Base-by-base conservation (phyloP, 1,140 invertebrate genomes). In the Calosoma granatense region DNA sequence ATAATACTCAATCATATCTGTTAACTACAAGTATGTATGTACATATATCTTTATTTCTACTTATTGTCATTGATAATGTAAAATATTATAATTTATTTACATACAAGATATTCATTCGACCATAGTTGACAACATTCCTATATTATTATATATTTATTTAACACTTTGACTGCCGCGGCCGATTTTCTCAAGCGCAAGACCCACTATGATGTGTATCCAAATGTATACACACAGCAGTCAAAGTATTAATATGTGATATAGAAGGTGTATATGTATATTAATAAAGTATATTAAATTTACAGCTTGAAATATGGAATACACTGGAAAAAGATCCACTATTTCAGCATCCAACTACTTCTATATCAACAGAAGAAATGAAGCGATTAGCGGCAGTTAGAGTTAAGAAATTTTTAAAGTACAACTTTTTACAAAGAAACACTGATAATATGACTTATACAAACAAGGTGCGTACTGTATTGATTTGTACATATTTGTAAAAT, bases 241-340 rank as follows among this genome's bases (percentile, higher is more conserved):
- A 55, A 41, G n/a, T 55, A n/a, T 17, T 23, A 36, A 20, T 22
- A 17, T 30, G 14, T 19, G 17, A 53, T 14, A 17, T 39, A 15
- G 19, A n/a, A 51, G 20, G 1, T 17, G 47, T 19, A 51, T 43
- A 12, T 14, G 47, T 54, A 47, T 20, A 51, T 43, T 14, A 1
- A 36, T 22, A 21, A 22, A 59, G n/a, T 59, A 14, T 55, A 47
- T 12, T 12, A 22, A 22, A 61, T 62, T 74, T 81, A 30, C 67
- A 95, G 92, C 81, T 88, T 64, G 83, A 82, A 68, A 76, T 95
- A 59, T 94, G 88, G 86, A 79, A 82, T 20, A 82, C 81, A 2
- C 68, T 97, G 26, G 83, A 91, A 72, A 83, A 76, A n/a, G 87
- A 94, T 70, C 86, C 90, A 3, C 64, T 87, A 0, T 97, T 97